Evolutionary conservation across 2,888 invertebrate species (phyloP).

Genomic region (Dicyrtoma fusca): DNA sequence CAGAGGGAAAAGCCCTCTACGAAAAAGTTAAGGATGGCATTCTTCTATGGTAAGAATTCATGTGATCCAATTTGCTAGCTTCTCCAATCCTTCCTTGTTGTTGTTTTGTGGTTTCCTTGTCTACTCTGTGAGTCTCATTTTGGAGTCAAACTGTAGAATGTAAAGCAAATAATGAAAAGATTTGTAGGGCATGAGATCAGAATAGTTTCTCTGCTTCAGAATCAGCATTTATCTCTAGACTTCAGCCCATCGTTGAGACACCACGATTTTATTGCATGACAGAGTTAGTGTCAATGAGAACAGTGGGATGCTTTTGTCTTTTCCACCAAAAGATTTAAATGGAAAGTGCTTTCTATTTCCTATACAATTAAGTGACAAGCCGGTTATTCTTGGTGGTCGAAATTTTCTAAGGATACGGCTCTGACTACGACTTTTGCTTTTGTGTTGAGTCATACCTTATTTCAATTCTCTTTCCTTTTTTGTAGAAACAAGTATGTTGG

Average conservation of each 20-base stretch:
- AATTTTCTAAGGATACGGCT: no score
- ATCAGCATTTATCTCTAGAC: no score
- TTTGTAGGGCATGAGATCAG: conserved; percentile 4
- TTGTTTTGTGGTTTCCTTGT: not conserved
- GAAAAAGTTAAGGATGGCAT: conserved; percentile 95
- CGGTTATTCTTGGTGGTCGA: conserved; percentile 11
- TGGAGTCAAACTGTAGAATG: no score
- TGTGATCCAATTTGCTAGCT: not conserved
- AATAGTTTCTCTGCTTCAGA: conserved; percentile 12
- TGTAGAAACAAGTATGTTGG: not conserved
- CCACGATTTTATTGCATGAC: not conserved
- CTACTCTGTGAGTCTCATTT: no score
- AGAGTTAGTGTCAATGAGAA: not conserved
- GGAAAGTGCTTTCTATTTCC: not conserved
- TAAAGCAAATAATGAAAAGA: no score
- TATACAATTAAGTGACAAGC: not conserved
- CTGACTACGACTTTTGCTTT: no score
- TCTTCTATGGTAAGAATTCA: conserved; percentile 75
- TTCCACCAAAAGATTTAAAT: not conserved
- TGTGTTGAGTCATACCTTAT: no score
- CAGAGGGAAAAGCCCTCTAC: conserved; percentile 87
- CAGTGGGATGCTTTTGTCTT: conserved; percentile 16
- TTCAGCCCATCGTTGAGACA: no score
- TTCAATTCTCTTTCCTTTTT: no score
- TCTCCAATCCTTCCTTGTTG: not conserved